phyloP scores from a whole-genome alignment of 2,797 vertebrate genomes.

The Enteromius argenteus region DNA sequence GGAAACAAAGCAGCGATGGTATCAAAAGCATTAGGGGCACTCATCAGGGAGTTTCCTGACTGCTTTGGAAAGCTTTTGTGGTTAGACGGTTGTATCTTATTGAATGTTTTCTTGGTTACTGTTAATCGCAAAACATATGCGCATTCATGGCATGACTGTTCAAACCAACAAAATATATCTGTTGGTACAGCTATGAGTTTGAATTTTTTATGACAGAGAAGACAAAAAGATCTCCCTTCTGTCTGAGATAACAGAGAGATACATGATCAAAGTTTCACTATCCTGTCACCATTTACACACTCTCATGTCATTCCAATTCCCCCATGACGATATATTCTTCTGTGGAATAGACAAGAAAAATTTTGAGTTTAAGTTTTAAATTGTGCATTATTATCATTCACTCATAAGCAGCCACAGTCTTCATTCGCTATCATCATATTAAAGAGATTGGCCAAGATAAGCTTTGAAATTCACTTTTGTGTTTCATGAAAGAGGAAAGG shows the following conservation, averaged over 20 bases:
- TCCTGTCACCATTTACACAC: neutral
- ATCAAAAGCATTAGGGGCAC: constrained; percentile 4
- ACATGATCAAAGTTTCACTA: neutral
- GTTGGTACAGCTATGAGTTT: neutral
- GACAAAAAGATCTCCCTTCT: neutral
- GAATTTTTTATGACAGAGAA: neutral
- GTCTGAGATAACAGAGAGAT: constrained; percentile 4
- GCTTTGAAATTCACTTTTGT: neutral
- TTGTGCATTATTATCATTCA: neutral
- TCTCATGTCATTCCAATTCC: neutral
- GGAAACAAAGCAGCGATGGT: neutral
- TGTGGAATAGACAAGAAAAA: neutral
- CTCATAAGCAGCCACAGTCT: neutral
- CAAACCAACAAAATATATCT: neutral
- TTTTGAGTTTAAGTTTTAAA: neutral
- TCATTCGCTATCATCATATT: neutral
- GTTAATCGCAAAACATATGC: constrained; percentile 2
- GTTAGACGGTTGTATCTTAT: neutral
- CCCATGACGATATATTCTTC: neutral
- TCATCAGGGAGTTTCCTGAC: constrained; percentile 43
- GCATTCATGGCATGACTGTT: neutral
- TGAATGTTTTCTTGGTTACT: constrained; percentile 25
- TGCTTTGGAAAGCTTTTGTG: constrained; percentile 22
- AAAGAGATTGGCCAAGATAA: neutral
- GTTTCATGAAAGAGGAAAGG: neutral